A percentile compares a stretch with the other conserved stretches of the same genome.
Evolutionary conservation across 2,888 invertebrate genomes (phyloP).

Genomic region (Eupithecia subumbrata): DNA sequence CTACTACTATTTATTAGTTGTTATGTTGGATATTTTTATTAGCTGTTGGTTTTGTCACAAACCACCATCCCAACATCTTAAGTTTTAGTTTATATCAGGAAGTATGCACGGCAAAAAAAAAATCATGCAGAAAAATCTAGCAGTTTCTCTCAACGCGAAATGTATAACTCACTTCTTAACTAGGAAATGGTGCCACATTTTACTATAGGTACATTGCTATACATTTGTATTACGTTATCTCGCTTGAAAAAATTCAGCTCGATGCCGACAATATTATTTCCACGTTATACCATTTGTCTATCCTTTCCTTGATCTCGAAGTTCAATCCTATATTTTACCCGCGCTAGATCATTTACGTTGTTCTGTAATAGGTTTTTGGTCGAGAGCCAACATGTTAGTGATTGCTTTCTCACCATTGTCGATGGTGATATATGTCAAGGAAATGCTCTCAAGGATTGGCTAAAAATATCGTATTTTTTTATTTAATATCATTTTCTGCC

Average conservation of each 20-base stretch:
- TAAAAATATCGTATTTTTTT: constrained; percentile 13
- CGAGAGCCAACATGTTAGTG: constrained; percentile 48
- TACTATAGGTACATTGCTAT: no score
- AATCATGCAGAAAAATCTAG: no score
- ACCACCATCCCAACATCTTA: not conserved
- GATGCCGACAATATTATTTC: constrained; percentile 15
- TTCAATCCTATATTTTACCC: constrained; percentile 40
- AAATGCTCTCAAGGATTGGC: constrained; percentile 37
- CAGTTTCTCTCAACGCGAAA: not conserved
- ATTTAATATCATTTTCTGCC: no score
- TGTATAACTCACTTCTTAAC: not conserved
- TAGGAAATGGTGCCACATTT: not conserved
- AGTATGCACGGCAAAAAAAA: not conserved
- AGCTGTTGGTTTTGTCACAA: not conserved
- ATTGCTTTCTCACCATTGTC: constrained; percentile 44
- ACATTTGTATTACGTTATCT: constrained; percentile 2
- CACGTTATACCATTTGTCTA: constrained; percentile 14
- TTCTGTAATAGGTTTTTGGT: constrained; percentile 51
- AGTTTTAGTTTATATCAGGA: no score
- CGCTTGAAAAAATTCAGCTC: constrained; percentile 5
- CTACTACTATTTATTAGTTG: not conserved
- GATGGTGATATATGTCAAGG: constrained; percentile 51
- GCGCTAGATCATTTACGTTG: constrained; percentile 43
- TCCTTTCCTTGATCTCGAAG: constrained; percentile 33
- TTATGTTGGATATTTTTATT: not conserved